These are phyloP conservation scores for Scartelaos histophorus DNA, from an alignment of 2,113 vertebrate genomes.

Conservation along the genomic window DNA sequence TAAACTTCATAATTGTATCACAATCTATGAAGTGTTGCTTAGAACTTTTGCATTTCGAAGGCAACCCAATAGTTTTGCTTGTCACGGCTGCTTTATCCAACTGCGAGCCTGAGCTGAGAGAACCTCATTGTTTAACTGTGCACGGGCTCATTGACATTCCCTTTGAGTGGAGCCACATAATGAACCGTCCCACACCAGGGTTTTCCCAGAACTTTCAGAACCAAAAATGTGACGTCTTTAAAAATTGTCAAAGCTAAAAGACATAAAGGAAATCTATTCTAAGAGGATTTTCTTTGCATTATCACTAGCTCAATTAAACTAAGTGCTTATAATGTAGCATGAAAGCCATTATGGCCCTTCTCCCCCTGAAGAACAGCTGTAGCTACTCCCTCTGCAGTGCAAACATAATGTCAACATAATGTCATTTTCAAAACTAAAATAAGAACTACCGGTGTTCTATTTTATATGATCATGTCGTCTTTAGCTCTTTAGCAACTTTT, in stretches of 20 bases:
- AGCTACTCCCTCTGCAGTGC: neutral
- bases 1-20: neutral
- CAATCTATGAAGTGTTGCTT: neutral
- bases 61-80: neutral
- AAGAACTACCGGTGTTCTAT: too few relatives aligned
- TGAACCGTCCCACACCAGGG: neutral
- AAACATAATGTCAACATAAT: too few relatives aligned
- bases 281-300: neutral
- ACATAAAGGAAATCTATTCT: constrained; percentile 4
- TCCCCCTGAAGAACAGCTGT: neutral
- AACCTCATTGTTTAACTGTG: constrained; percentile 17
- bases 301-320: constrained; percentile 6
- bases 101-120: neutral
- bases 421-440: too few relatives aligned
- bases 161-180: constrained; percentile 6
- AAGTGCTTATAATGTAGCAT: neutral
- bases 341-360: constrained; percentile 11
- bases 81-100: constrained; percentile 2
- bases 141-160: constrained; percentile 47
- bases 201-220: neutral
- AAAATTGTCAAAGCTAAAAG: neutral
- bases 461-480: too few relatives aligned
- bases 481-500: too few relatives aligned
- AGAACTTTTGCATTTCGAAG: neutral
- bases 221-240: neutral